Evolutionary conservation across 2,797 vertebrate genomes (phyloP), one percentile per base, ranked within the genome.

Genomic region (Muscicapa comitata): DNA sequence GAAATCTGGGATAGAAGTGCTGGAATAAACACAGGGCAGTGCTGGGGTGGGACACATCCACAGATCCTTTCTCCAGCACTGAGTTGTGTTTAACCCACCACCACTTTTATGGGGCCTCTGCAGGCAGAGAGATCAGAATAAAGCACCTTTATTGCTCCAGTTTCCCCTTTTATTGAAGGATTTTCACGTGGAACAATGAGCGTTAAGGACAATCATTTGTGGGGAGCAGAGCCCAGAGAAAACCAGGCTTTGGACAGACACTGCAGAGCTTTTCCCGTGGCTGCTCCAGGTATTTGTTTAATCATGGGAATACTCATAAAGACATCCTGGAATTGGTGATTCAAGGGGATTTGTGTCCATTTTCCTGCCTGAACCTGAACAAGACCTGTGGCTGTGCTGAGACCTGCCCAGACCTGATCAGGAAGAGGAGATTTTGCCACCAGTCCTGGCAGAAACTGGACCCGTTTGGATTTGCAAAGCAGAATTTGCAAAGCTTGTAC

Each of bases 61-160:
- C 31, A 5, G 0, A 1, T 73, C 47, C n/a, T 20, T 11, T 11
- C 50, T 38, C 28, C 6, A 5, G 2, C 8, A 1, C 0, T 0
- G 57, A 19, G 51, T 0, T 15, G 48, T 29, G 31, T 81, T 78
- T 61, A 18, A 24, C 16, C 21, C 3, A 8, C 29, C 26, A 16
- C 38, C 1, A 1, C 26, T 25, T 66, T 33, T 0, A 0, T 3
- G 35, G 23, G n/a, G 43, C 18, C 20, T 63, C 50, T 65, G 29
- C 1, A 28, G 65, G 35, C 33, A 77, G 31, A 71, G 33, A 12
- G 0, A 2, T 6, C n/a, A 4, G 17, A 18, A 70, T 7, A 13
- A 71, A 72, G 67, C 5, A 16, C 8, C n/a, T 88, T 82, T 57
- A 38, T 79, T 42, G 7, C 18, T 42, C 24, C 26, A 33, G 6